These are phyloP conservation scores for Platyrinchus mystaceus DNA, from an alignment of 2,797 vertebrate species.

Conservation along the genomic window DNA sequence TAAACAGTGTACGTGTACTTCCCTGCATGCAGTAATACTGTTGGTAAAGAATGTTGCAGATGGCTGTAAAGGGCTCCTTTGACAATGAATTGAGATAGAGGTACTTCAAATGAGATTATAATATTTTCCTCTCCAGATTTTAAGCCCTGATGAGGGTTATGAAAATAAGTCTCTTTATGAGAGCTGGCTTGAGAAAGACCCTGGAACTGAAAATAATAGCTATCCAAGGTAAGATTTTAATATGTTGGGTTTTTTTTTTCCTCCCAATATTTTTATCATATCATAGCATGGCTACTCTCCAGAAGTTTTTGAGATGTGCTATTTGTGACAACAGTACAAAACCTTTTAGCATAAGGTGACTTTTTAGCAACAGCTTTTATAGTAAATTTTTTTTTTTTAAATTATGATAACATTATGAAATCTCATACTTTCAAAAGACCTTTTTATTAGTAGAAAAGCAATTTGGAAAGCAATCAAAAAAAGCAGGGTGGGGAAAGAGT, in stretches of 20 bases:
- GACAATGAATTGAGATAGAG: neutral
- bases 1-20: neutral
- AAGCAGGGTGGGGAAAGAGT: neutral
- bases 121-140: conserved; percentile 75
- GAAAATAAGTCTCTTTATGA: conserved; percentile 86
- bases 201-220: conserved; percentile 76
- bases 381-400: neutral
- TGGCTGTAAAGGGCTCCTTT: neutral
- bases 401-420: neutral
- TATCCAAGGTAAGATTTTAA: conserved; percentile 81
- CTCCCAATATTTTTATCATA: neutral
- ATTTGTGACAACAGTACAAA: neutral
- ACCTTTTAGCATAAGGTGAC: neutral
- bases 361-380: neutral
- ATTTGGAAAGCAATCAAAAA: neutral
- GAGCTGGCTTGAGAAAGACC: conserved; percentile 92
- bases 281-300: neutral
- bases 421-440: neutral
- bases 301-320: neutral
- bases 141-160: conserved; percentile 90
- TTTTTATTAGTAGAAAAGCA: neutral
- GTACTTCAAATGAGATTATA: neutral
- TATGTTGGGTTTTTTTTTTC: neutral
- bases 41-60: neutral
- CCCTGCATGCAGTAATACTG: neutral